phyloP scores from a whole-genome alignment of 1,140 invertebrate genomes.

The Eubasilissa regina region DNA sequence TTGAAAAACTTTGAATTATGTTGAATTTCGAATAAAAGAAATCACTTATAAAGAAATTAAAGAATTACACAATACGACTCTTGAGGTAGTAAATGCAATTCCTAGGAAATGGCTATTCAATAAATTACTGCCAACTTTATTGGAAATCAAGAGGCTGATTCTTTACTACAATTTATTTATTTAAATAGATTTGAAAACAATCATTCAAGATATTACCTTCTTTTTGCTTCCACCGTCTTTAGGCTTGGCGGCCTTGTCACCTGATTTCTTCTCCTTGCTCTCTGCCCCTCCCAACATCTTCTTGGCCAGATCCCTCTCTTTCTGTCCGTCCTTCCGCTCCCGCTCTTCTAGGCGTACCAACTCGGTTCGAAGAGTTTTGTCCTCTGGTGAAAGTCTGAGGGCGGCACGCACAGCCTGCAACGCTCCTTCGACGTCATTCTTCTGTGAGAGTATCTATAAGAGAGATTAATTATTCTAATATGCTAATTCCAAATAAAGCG shows the following conservation, averaged over 20 bases:
- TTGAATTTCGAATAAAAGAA: no score
- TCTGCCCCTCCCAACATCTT: slow-evolving; percentile 50
- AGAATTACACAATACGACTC: no score
- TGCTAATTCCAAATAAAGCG: no score
- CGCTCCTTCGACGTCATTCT: slow-evolving; percentile 54
- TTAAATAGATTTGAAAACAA: no score
- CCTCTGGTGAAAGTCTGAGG: slow-evolving; percentile 48
- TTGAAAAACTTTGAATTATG: no score
- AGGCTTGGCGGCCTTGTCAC: slow-evolving; percentile 15
- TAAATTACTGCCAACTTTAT: no score
- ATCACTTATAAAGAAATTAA: no score
- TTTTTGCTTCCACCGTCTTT: slow-evolving; percentile 38
- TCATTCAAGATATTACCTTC: slow-evolving; percentile 42
- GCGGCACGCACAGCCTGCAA: slow-evolving; percentile 50
- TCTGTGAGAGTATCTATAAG: slow-evolving; percentile 52
- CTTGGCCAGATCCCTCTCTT: slow-evolving; percentile 53
- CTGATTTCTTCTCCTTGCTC: not conserved
- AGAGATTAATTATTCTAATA: no score
- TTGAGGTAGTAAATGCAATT: no score
- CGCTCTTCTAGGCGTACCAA: slow-evolving; percentile 46
- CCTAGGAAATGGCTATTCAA: no score
- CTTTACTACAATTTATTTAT: no score
- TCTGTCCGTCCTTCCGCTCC: slow-evolving; percentile 46
- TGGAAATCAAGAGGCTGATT: no score
- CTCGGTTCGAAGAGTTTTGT: slow-evolving; percentile 49